phyloP scores from a whole-genome alignment of 2,888 invertebrate genomes.

The Drosophila paranaensis region DNA sequence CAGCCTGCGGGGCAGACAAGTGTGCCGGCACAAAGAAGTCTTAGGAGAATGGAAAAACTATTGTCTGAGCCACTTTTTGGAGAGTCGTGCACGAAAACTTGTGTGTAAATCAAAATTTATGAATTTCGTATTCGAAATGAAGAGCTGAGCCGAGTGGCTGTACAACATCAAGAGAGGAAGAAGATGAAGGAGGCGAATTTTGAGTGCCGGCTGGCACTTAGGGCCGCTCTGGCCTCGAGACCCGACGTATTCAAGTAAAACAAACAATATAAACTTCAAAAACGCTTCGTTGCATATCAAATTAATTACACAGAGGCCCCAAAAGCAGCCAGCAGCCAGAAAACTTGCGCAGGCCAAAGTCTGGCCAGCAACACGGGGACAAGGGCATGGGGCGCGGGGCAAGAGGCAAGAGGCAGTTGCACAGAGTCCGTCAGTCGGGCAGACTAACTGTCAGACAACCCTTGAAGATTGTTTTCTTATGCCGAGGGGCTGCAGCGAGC shows the following conservation, averaged over 20 bases:
- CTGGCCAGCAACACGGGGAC: not conserved
- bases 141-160: constrained; percentile 48
- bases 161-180: constrained; percentile 3
- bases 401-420: constrained; percentile 7
- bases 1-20: constrained; percentile 26
- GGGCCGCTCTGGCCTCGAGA: constrained; percentile 64
- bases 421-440: constrained; percentile 33
- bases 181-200: constrained; percentile 26
- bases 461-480: constrained; percentile 78
- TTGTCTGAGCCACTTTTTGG: constrained; percentile 59
- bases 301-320: constrained; percentile 70
- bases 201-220: constrained; percentile 58
- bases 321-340: constrained; percentile 46
- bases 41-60: constrained; percentile 68
- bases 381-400: not conserved
- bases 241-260: constrained; percentile 67
- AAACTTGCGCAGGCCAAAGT: constrained; percentile 18
- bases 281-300: constrained; percentile 81
- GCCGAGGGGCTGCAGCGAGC: constrained; percentile 61
- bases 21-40: constrained; percentile 40
- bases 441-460: constrained; percentile 70
- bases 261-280: constrained; percentile 80
- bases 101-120: constrained; percentile 74
- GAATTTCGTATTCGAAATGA: constrained; percentile 64
- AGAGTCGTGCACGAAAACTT: constrained; percentile 61